A percentile compares a stretch with the other conserved stretches of the same genome.
Evolutionary conservation across 1,140 invertebrate genomes (phyloP).

Genomic region (Onthophagus taurus): DNA sequence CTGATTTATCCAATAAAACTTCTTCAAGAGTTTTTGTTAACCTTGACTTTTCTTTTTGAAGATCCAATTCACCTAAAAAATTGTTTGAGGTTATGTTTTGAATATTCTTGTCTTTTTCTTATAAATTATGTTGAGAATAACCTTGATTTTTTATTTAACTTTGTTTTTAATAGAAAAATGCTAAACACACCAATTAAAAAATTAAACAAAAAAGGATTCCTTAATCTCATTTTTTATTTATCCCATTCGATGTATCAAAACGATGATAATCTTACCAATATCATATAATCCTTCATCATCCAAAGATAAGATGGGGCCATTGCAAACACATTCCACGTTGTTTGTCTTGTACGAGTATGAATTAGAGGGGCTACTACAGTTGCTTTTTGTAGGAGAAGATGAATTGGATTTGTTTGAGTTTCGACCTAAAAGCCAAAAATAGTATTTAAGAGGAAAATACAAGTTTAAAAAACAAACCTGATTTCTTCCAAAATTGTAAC

Average conservation of each 20-base stretch:
- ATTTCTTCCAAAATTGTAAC: conserved; percentile 14
- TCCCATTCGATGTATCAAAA: conserved; percentile 7
- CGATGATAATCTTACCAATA: conserved; percentile 22
- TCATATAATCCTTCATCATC: conserved; percentile 32
- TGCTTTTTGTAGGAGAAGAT: conserved; percentile 13
- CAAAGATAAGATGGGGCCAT: conserved; percentile 19
- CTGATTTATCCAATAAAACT: conserved; percentile 57
- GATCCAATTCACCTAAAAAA: conserved; percentile 21
- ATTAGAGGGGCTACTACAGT: conserved; percentile 4
- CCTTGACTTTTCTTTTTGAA: conserved; percentile 37
- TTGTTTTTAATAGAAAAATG: background rate
- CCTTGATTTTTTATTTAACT: background rate
- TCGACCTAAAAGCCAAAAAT: conserved; percentile 15
- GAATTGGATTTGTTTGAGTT: conserved; percentile 12
- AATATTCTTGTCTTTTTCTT: background rate
- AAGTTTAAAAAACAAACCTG: conserved; percentile 3
- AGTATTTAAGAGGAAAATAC: conserved; percentile 4
- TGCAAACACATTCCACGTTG: background rate
- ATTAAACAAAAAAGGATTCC: no score
- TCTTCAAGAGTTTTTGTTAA: conserved; percentile 55
- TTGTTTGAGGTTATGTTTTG: conserved; percentile 1
- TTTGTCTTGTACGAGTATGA: conserved; percentile 2
- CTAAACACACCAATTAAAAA: no score
- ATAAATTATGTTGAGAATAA: conserved; percentile 5
- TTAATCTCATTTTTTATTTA: conserved; percentile 9